Percentiles rank a stretch among this genome's conserved stretches.
phyloP scores from a whole-genome alignment of 2,113 vertebrate species.

The Aplodontia rufa region DNA sequence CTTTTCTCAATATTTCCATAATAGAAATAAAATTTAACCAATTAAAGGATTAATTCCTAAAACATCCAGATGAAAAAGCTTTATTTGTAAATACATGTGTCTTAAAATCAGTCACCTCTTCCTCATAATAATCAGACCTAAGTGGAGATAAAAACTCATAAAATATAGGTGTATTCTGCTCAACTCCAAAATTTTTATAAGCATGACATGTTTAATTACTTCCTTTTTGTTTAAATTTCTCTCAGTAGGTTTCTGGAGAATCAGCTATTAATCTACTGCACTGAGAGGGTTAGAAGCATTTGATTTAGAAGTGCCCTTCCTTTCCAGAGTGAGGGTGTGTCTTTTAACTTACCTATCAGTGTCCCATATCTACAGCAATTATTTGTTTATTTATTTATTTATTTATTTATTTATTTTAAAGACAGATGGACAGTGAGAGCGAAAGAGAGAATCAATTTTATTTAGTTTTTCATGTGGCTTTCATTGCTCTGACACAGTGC shows the following conservation, averaged over 20 bases:
- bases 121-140: background rate
- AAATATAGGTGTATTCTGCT: background rate
- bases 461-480: too few species aligned
- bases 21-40: background rate
- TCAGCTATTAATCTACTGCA: background rate
- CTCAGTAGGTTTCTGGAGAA: background rate
- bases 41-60: background rate
- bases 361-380: too few species aligned
- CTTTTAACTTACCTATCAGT: background rate
- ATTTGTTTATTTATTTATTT: too few species aligned
- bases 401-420: too few species aligned
- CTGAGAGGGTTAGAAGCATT: background rate
- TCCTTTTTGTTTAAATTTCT: background rate
- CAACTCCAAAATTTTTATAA: background rate
- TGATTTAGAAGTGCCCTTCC: background rate
- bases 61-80: background rate
- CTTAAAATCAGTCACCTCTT: background rate
- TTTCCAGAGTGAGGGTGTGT: background rate
- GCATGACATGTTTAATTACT: background rate
- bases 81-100: background rate
- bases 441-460: too few species aligned
- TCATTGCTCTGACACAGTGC: too few species aligned
- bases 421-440: too few species aligned
- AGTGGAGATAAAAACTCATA: background rate
- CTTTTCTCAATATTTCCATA: background rate